Evolutionary conservation across 2,113 vertebrate species (phyloP), one percentile per base, ranked within the genome.

Genomic region (Brachionichthys hirsutus): DNA sequence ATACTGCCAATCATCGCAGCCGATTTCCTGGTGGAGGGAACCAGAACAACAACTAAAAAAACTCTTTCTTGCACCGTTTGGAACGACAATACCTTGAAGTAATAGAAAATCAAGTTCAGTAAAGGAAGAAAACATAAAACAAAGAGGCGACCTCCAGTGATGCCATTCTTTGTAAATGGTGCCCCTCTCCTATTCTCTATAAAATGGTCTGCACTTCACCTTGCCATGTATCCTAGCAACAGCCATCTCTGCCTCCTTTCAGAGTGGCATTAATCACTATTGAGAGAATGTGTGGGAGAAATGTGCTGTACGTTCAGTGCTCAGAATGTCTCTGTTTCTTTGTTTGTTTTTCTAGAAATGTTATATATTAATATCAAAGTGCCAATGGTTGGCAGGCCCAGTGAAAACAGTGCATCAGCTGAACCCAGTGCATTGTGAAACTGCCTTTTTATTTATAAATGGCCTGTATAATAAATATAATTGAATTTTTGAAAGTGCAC

Each of bases 141-240:
- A 84, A 80, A 75, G 70, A 70, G 58, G 43, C 48, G 46, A 41
- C 51, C 45, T 64, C 69, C 53, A 72, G 74, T 83, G 71, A 79
- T 78, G 83, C 76, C 79, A 69, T 67, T 66, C 69, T 76, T 75
- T 63, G 61, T 77, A 74, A 72, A 88, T 69, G 75, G 72, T 74
- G 82, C 78, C 57, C 74, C 83, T 77, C 75, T 81, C 77, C 70
- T 75, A 62, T 75, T 75, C 78, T 81, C 71, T 82, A 85, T 87
- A 82, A 88, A n/a, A 88, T 81, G 75, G 81, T 78, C 80, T 77
- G 80, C 82, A 84, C 84, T 88, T 88, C 89, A 90, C 89, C 87
- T 91, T 87, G 66, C 86, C 78, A 79, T 81, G 91, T 92, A 89
- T 91, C 90, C 90, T 92, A 92, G 91, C 91, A 92, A 92, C 91